A percentile compares a stretch with the other conserved stretches of the same genome.
phyloP scores from a whole-genome alignment of 2,888 invertebrate genomes.

The Hypselothyrea guttata region DNA sequence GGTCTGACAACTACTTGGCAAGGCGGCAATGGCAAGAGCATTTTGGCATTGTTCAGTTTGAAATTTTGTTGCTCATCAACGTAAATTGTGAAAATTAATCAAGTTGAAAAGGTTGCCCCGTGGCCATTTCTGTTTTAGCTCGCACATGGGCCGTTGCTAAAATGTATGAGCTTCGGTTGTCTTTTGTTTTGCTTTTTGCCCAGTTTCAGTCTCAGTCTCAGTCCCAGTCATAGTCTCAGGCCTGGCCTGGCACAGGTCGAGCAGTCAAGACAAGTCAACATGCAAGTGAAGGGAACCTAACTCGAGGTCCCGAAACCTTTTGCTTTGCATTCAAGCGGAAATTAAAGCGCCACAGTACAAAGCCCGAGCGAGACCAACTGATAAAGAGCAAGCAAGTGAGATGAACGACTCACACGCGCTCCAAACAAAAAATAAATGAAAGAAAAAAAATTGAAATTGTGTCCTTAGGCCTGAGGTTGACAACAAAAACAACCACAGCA shows the following conservation, averaged over 20 bases:
- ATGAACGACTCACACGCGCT: conserved; percentile 38
- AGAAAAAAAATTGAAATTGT: conserved; percentile 59
- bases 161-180: conserved; percentile 36
- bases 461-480: conserved; percentile 58
- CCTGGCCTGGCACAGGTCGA: conserved; percentile 18
- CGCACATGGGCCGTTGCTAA: conserved; percentile 36
- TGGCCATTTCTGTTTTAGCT: conserved; percentile 23
- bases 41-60: conserved; percentile 41
- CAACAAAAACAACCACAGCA: conserved; percentile 29
- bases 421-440: background rate
- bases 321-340: conserved; percentile 76
- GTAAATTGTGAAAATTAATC: conserved; percentile 78
- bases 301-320: conserved; percentile 46
- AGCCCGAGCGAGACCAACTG: conserved; percentile 7
- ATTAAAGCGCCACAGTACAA: conserved; percentile 58
- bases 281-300: conserved; percentile 56
- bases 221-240: no score
- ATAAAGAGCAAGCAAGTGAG: conserved; percentile 6
- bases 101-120: conserved; percentile 69
- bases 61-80: conserved; percentile 63
- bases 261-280: conserved; percentile 60
- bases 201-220: no score
- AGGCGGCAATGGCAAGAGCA: conserved; percentile 8
- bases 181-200: conserved; percentile 56
- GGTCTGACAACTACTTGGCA: conserved; percentile 23